These are phyloP conservation scores for Diploscapter pachys DNA, from an alignment of 1,140 invertebrate species.

Conservation along the genomic window DNA sequence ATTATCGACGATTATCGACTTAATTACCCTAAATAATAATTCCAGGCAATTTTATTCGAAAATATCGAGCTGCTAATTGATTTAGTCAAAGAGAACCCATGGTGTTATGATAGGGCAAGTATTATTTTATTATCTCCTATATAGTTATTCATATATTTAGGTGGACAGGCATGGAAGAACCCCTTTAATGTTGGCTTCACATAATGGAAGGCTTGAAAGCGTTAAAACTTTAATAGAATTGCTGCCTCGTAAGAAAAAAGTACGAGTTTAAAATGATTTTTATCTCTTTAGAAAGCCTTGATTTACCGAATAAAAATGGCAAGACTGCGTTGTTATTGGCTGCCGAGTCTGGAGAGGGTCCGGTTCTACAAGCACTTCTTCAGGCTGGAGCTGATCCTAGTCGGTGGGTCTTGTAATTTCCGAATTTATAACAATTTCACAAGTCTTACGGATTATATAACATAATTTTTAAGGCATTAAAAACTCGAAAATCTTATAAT, in stretches of 20 bases:
- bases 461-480: neutral
- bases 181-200: constrained; percentile 31
- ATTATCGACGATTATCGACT: neutral
- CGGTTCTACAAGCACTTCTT: constrained; percentile 71
- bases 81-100: constrained; percentile 66
- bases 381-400: constrained; percentile 69
- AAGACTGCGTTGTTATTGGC: constrained; percentile 77
- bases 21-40: neutral
- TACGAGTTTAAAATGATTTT: neutral
- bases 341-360: constrained; percentile 73
- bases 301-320: constrained; percentile 21
- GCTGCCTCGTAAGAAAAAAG: neutral
- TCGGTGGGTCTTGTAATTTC: constrained; percentile 4
- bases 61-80: constrained; percentile 81
- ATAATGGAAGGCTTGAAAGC: constrained; percentile 26
- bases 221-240: constrained; percentile 9
- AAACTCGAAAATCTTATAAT: constrained; percentile 63
- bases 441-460: neutral
- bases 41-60: constrained; percentile 80
- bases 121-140: no score
- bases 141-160: neutral
- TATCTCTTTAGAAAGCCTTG: constrained; percentile 72
- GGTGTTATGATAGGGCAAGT: neutral
- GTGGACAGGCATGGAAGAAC: constrained; percentile 28
- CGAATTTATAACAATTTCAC: neutral